Base-by-base conservation (phyloP, 2,113 vertebrate genomes). In the Chrysochloris asiatica region DNA sequence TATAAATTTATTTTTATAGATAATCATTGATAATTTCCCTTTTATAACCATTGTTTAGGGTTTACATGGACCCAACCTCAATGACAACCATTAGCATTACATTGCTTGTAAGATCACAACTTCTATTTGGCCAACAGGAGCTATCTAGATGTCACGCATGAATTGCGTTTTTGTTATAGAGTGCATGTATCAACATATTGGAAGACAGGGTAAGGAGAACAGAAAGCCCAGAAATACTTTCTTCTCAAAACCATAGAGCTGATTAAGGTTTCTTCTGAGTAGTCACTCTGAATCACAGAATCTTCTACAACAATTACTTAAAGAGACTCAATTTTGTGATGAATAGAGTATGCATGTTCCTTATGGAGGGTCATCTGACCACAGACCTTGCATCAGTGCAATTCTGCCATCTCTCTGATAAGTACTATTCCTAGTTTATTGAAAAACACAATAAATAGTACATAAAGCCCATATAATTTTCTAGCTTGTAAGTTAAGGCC, bases 381-480 rank as follows among this genome's bases (percentile, higher is more conserved):
- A 96, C 41, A 78, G 91, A 38, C 56, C 90, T 96, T 97, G 93
- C 92, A 93, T 93, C 91, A 84, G 87, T 19, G 69, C 43, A 93
- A 92, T 92, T 94, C 94, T 95, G 96, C 93, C 80, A 79, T 56
- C 80, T 81, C 56, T 86, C 0, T 93, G 73, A 79, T 96, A 96
- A 96, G 86, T 86, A 77, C 91, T 88, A 2, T 88, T 93, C 86
- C 89, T 95, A 92, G 95, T 96, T 97, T 97, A 77, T 75, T 90
- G 92, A 95, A 95, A 96, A 96, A 71, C 12, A 69, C 72, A 76
- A 84, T 93, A 97, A 97, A 95, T 95, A 97, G 93, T 97, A 95
- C 95, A 96, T 97, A 97, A 97, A 97, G 94, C 90, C 91, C 95
- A 72, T 47, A 82, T 97, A 96, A 97, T 98, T 97, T 92, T 45